Conservation (phyloP, 2,888 invertebrate species). For the Yponomeuta cagnagella region DNA sequence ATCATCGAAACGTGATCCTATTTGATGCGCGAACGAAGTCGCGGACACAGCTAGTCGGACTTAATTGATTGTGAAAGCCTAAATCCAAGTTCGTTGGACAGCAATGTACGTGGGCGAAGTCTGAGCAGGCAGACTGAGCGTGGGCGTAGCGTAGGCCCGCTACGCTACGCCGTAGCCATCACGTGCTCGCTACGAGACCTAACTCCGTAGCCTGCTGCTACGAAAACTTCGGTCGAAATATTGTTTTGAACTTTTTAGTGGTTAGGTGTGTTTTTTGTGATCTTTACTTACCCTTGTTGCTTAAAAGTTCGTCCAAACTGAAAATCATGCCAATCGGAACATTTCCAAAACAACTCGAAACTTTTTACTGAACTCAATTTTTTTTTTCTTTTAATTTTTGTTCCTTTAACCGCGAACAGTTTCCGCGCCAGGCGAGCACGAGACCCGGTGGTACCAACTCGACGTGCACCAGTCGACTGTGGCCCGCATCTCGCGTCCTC, state of each 20-base stretch:
- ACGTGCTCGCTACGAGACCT: constrained; percentile 10
- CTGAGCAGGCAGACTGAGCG: constrained; percentile 61
- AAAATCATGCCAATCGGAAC: constrained; percentile 15
- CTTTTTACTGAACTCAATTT: background rate
- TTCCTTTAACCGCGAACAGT: background rate
- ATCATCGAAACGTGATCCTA: no score
- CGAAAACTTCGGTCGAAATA: background rate
- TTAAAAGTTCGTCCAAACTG: constrained; percentile 19
- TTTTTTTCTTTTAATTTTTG: background rate
- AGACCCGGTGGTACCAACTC: constrained; percentile 30
- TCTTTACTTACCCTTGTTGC: background rate
- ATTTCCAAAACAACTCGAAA: constrained; percentile 1
- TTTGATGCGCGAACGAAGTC: no score
- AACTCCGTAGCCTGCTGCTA: background rate
- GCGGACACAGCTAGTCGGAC: no score
- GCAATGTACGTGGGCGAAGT: constrained; percentile 62
- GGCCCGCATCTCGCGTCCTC: constrained; percentile 44
- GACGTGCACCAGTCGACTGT: constrained; percentile 63
- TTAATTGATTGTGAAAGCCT: constrained; percentile 21
- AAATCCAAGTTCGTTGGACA: constrained; percentile 30
- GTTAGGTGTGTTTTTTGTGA: background rate
- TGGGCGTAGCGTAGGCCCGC: constrained; percentile 58
- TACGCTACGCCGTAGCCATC: constrained; percentile 8
- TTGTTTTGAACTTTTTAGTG: background rate
- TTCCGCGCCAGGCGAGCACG: constrained; percentile 20